Evolutionary conservation across 2,888 invertebrate species (phyloP), one percentile per base, ranked within the genome.

Genomic region (Tiliacea citrago): DNA sequence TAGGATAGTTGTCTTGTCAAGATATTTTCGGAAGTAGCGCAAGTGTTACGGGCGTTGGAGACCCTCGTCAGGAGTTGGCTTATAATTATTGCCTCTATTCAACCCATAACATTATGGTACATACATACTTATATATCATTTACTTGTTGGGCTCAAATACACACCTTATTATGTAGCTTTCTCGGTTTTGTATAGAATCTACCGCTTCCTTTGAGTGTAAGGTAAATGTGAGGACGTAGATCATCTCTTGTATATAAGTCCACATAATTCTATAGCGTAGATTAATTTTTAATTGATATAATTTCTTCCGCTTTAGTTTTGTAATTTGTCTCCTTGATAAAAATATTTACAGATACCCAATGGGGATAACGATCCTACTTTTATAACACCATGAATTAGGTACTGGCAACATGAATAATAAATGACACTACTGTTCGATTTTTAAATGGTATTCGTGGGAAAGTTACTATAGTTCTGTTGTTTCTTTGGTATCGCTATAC

Each of bases 21-120:
- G 89, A 88, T 85, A 86, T 86, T 83, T 91, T 88, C 84, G 84
- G 84, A 87, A 87, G 84, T 87, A 87, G 84, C 90, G 83, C 92
- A 92, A 92, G 93, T 94, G 94, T 90, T 86, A 80, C 86, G 83
- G 93, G 92, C 93, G 86, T 89, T 83, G 85, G 88, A 86, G 92
- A 95, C 95, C 95, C 95, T 94, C 92, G 94, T 95, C 95, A 94
- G 78, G 81, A 84, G 82, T 88, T 89, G 84, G 88, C 88, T 91
- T 88, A 90, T 92, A 91, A 92, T 92, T 91, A 92, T 90, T 88
- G 83, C 86, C 84, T 86, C 77, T 81, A 86, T 88, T 78, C 53
- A 73, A 65, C 60, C 71, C 60, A 68, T 73, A 77, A 51, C 61
- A 55, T 65, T 57, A 42, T 51, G 55, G 7, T 47, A 63, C 69